phyloP scores from a whole-genome alignment of 2,797 vertebrate species.

The Gymnocypris eckloni region DNA sequence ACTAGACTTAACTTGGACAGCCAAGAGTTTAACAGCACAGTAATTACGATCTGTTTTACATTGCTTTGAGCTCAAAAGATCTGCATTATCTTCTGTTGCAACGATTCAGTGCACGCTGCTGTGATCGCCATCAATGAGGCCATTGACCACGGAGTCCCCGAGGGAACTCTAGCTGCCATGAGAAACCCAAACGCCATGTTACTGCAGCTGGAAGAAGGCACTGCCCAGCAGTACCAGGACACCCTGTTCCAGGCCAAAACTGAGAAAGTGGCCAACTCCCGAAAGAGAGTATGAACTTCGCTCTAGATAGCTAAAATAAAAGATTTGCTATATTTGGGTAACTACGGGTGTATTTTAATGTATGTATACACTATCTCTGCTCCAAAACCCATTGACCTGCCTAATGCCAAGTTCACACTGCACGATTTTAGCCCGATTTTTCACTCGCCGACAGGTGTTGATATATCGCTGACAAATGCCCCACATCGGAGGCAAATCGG shows the following conservation, averaged over 20 bases:
- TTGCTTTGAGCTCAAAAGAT: neutral
- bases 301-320: neutral
- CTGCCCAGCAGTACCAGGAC: conserved; percentile 85
- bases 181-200: conserved; percentile 97
- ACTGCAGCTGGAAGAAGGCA: conserved; percentile 81
- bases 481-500: too few relatives aligned
- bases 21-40: conserved; percentile 17
- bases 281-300: conserved; percentile 85
- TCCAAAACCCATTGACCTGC: neutral
- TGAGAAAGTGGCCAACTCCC: conserved; percentile 89
- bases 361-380: neutral
- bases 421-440: too few relatives aligned
- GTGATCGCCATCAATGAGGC: conserved; percentile 98
- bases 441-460: too few relatives aligned
- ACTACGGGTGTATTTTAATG: neutral
- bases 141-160: conserved; percentile 86
- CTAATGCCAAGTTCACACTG: neutral
- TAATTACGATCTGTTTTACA: neutral
- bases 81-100: conserved; percentile 8
- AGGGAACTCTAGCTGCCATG: conserved; percentile 87
- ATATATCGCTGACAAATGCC: too few relatives aligned
- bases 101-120: conserved; percentile 90
- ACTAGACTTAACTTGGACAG: neutral
- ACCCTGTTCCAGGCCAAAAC: conserved; percentile 89
- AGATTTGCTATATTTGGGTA: neutral